phyloP scores from a whole-genome alignment of 1,140 invertebrate species.

The Aphelinus certus region DNA sequence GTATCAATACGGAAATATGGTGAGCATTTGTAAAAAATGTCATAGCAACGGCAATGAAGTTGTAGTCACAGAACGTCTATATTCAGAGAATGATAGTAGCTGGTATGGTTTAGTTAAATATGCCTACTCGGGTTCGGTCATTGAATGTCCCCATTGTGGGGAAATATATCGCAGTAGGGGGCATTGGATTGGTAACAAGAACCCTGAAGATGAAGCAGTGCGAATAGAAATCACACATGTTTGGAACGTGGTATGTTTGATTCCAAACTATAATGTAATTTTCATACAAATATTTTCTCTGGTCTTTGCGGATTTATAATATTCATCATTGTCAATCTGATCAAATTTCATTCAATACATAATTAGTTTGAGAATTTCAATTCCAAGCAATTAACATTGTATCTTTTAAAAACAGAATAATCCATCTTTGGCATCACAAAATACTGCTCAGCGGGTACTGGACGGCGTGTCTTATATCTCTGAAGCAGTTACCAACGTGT shows the following conservation, averaged over 20 bases:
- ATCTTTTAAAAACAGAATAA: slow-evolving; percentile 49
- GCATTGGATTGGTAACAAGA: slow-evolving; percentile 87
- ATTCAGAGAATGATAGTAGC: slow-evolving; percentile 73
- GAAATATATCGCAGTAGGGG: slow-evolving; percentile 84
- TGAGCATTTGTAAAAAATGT: slow-evolving; percentile 77
- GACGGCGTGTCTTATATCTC: slow-evolving; percentile 79
- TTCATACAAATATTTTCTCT: too few species aligned
- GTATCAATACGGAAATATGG: slow-evolving; percentile 82
- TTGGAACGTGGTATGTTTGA: slow-evolving; percentile 77
- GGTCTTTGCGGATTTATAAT: too few species aligned
- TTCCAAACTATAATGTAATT: too few species aligned
- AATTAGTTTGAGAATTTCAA: too few species aligned
- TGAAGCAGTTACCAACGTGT: slow-evolving; percentile 75
- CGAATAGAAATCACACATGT: slow-evolving; percentile 79
- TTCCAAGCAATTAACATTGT: too few species aligned
- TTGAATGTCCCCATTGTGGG: slow-evolving; percentile 84
- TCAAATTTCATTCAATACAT: too few species aligned
- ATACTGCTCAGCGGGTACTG: slow-evolving; percentile 79
- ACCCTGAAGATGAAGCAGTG: slow-evolving; percentile 76
- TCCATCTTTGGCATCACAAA: slow-evolving; percentile 65
- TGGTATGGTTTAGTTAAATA: slow-evolving; percentile 81
- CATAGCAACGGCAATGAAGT: slow-evolving; percentile 71
- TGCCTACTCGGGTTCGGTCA: slow-evolving; percentile 83
- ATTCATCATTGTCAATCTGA: too few species aligned
- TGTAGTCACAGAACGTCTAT: slow-evolving; percentile 70